Percentiles rank a stretch among this genome's conserved stretches.
phyloP scores from a whole-genome alignment of 2,888 invertebrate species.

The Syritta pipiens region DNA sequence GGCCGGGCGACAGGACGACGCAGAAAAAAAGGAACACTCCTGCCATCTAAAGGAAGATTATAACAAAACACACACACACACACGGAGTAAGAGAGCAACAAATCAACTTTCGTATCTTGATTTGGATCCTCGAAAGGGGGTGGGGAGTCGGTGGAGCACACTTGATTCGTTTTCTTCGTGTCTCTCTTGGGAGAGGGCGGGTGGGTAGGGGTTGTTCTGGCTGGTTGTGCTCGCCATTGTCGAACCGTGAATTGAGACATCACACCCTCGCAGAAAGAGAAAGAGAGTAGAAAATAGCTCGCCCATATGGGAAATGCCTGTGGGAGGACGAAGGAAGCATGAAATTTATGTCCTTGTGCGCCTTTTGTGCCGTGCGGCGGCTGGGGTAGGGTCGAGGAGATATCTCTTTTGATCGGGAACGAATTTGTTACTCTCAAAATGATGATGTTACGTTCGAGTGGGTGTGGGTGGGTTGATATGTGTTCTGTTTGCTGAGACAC shows the following conservation, averaged over 20 bases:
- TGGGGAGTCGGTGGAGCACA: conserved; percentile 2
- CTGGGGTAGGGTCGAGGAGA: no score
- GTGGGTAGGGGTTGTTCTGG: background rate
- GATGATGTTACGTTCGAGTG: no score
- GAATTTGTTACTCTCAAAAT: no score
- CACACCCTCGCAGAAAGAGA: conserved; percentile 38
- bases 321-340: conserved; percentile 17
- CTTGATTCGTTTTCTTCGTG: conserved; percentile 28
- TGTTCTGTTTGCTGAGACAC: no score
- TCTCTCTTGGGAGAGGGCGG: conserved; percentile 25
- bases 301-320: conserved; percentile 49
- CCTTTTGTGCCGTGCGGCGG: no score
- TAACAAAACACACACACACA: conserved; percentile 41
- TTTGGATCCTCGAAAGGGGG: conserved; percentile 21
- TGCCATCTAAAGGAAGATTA: conserved; percentile 52
- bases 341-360: conserved; percentile 48
- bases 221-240: background rate
- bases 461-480: no score
- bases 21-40: conserved; percentile 19
- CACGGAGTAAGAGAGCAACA: conserved; percentile 4
- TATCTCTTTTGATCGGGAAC: no score
- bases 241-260: conserved; percentile 53
- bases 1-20: background rate
- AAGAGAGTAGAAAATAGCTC: conserved; percentile 12
- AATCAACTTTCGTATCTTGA: conserved; percentile 54